Base-by-base conservation (phyloP, 2,113 vertebrate genomes). In the Burhinus oedicnemus region DNA sequence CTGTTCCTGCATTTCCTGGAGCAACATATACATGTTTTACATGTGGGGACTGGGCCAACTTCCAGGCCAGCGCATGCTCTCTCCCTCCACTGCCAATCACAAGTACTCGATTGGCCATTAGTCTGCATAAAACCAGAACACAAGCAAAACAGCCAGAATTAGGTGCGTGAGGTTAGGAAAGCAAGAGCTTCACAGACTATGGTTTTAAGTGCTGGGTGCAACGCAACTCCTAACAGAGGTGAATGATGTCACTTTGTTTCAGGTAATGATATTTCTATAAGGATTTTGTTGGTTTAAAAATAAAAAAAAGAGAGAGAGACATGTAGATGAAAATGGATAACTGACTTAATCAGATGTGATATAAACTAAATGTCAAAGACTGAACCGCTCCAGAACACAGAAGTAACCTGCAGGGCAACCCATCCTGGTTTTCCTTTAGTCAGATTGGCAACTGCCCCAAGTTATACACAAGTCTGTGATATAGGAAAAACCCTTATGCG, bases 31-130 rank as follows among this genome's bases (percentile, higher is more conserved):
- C 98, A 27, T 99, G 98, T 91, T 98, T 98, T 16, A 99, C 65
- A 1, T 95, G 98, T 1, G 98, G 97, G 5, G 99, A 99, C 93
- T 99, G 99, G 14, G 99, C 98, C 97, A 99, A 22, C 90, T 99
- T 99, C 99, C 99, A 99, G 47, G 99, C 99, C 95, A 99, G 96
- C 0, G 98, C 96, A 12, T 99, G 99, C 58, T 99, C 99, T 68
- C 99, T 98, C 17, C 99, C 99, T 0, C 99, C 99, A 1, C 96
- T 95, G 71, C 99, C 99, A 17, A 99, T 97, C 52, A 99, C 98
- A 97, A 99, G 98, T 77, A 99, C 98, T 11, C 38, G 98, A 68
- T 99, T 98, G 6, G 99, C 98, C 99, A 99, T 99, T 78, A 89
- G 38, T 51, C 98, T 98, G 88, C 57, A 22, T 20, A 76, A 79